phyloP scores from a whole-genome alignment of 1,140 invertebrate species.

The Drosophila burlai region DNA sequence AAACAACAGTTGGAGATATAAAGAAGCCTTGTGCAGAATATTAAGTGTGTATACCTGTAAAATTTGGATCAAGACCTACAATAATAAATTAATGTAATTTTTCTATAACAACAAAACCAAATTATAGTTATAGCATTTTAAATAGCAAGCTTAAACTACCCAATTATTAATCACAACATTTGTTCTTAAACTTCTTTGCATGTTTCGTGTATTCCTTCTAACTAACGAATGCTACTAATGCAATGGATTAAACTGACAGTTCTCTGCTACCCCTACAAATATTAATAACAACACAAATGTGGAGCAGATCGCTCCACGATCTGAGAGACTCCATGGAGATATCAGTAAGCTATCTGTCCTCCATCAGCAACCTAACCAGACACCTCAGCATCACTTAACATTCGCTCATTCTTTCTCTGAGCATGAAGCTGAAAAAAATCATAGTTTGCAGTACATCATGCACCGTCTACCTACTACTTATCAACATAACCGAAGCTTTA shows the following conservation, averaged over 20 bases:
- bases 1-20: too few relatives aligned
- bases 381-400: slow-evolving; percentile 48
- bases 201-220: slow-evolving; percentile 5
- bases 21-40: neutral
- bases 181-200: slow-evolving; percentile 18
- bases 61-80: too few relatives aligned
- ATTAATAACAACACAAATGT: slow-evolving; percentile 85
- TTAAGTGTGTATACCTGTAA: neutral
- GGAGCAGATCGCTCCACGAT: slow-evolving; percentile 76
- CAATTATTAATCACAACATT: slow-evolving; percentile 35
- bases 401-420: slow-evolving; percentile 53
- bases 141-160: slow-evolving; percentile 26
- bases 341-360: slow-evolving; percentile 61
- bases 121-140: neutral
- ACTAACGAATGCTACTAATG: slow-evolving; percentile 19
- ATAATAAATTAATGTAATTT: neutral
- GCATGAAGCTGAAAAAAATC: slow-evolving; percentile 45
- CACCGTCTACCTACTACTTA: slow-evolving; percentile 36
- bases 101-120: neutral
- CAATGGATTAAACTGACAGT: slow-evolving; percentile 46
- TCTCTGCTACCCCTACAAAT: slow-evolving; percentile 83
- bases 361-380: slow-evolving; percentile 57
- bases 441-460: slow-evolving; percentile 67
- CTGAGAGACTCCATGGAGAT: slow-evolving; percentile 80
- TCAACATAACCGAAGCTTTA: slow-evolving; percentile 48